Conservation (phyloP, 2,797 vertebrate species). For the Spinus olivaceus region DNA sequence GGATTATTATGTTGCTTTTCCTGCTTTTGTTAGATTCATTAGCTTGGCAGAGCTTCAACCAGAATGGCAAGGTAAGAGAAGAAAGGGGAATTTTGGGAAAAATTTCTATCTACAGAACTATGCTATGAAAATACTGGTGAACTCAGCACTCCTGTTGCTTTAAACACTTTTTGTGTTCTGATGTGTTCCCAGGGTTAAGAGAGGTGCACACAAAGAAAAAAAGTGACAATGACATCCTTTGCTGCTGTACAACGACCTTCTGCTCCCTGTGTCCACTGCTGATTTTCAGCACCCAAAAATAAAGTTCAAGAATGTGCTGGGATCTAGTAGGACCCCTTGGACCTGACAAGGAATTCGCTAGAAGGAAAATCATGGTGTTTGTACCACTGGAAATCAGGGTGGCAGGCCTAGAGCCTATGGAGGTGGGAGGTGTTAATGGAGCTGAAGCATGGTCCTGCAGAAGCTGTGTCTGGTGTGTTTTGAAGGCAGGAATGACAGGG, state of each 20-base stretch:
- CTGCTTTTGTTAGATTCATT: neutral
- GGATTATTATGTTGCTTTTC: conserved; percentile 16
- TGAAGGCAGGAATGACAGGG: neutral
- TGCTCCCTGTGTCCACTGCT: neutral
- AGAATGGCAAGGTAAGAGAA: neutral
- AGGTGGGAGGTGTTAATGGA: neutral
- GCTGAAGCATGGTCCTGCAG: neutral
- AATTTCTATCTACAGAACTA: neutral
- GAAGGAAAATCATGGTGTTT: neutral
- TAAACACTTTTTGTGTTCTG: neutral
- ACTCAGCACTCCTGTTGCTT: neutral
- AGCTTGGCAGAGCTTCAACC: neutral
- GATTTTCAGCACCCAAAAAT: neutral
- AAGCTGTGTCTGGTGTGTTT: fast-evolving
- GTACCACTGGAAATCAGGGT: neutral
- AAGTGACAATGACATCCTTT: neutral
- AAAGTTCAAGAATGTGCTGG: neutral
- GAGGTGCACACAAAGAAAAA: neutral
- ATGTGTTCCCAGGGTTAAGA: neutral
- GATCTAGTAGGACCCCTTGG: neutral
- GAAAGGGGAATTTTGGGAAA: neutral
- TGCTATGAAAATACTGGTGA: neutral
- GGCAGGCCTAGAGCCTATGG: neutral
- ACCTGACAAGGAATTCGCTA: neutral
- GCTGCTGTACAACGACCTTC: neutral